Conservation (phyloP, 2,113 vertebrate genomes). For the Nesoenas mayeri region DNA sequence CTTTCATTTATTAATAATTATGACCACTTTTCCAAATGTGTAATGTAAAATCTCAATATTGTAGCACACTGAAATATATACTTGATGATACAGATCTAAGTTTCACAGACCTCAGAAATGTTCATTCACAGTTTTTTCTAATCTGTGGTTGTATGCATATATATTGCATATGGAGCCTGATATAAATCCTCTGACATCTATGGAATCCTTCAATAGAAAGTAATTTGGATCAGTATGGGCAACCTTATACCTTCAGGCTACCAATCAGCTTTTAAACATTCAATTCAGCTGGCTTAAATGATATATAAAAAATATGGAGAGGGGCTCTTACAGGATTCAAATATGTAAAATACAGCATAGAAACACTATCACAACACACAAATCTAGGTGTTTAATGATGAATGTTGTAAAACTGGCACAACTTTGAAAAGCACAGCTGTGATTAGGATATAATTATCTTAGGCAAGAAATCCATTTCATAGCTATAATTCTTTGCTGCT, state of each 20-base stretch:
- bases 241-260: slow-evolving; percentile 1
- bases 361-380: neutral
- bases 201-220: neutral
- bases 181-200: neutral
- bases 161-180: neutral
- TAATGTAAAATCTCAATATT: neutral
- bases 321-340: neutral
- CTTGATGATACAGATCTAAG: neutral
- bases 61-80: neutral
- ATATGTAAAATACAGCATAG: neutral
- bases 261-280: neutral
- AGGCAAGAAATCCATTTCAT: slow-evolving; percentile 13
- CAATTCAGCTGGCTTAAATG: neutral
- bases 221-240: neutral
- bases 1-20: neutral
- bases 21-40: neutral
- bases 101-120: neutral
- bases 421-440: slow-evolving; percentile 16
- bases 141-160: neutral
- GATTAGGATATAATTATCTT: slow-evolving; percentile 39
- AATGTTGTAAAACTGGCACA: slow-evolving; percentile 11
- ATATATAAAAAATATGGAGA: neutral
- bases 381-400: slow-evolving; percentile 17
- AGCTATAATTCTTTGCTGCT: slow-evolving; percentile 9
- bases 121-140: neutral